Evolutionary conservation across 2,888 invertebrate species (phyloP).

Genomic region (Seira ritae): DNA sequence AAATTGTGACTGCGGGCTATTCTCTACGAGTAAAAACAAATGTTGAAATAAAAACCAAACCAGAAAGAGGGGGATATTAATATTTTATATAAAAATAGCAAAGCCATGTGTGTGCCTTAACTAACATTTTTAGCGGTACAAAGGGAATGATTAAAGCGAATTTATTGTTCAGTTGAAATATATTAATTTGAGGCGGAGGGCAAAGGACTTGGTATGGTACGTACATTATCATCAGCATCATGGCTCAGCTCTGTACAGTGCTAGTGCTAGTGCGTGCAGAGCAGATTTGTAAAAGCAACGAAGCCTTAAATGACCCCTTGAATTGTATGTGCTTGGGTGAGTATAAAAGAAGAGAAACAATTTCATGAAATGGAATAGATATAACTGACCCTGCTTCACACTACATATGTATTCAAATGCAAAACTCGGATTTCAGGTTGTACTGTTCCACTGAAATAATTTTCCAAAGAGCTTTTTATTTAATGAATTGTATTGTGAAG

Average conservation of each 20-base stretch:
- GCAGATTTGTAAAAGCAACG: too few relatives aligned
- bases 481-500: background rate
- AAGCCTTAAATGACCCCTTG: too few relatives aligned
- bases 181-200: constrained; percentile 48
- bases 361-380: too few relatives aligned
- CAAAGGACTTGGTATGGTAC: too few relatives aligned
- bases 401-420: too few relatives aligned
- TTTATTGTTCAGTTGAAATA: constrained; percentile 53
- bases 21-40: constrained; percentile 31
- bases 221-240: too few relatives aligned
- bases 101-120: constrained; percentile 18
- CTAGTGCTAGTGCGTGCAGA: too few relatives aligned
- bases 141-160: constrained; percentile 43
- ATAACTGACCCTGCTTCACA: too few relatives aligned
- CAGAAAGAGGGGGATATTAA: too few relatives aligned
- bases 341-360: too few relatives aligned
- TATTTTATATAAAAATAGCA: background rate
- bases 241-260: too few relatives aligned
- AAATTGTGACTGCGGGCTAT: constrained; percentile 47
- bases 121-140: background rate
- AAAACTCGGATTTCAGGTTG: constrained; percentile 43
- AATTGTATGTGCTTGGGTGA: too few relatives aligned
- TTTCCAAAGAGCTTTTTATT: background rate
- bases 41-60: constrained; percentile 47
- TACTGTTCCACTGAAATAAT: constrained; percentile 28